phyloP scores from a whole-genome alignment of 2,113 vertebrate genomes.

The Hyla sarda region DNA sequence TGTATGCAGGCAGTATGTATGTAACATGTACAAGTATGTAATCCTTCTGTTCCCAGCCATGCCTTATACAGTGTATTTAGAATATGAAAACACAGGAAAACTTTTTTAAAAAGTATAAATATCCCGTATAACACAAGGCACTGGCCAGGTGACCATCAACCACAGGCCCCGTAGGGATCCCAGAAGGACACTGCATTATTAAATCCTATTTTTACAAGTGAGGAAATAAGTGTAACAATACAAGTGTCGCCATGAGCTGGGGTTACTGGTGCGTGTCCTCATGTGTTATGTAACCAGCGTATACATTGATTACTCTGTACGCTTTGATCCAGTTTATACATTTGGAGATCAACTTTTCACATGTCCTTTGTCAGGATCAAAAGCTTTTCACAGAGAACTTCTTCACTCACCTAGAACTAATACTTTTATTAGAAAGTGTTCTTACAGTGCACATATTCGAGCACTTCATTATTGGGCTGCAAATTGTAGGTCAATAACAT shows the following conservation, averaged over 20 bases:
- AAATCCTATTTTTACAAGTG: neutral
- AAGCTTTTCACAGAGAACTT: conserved; percentile 15
- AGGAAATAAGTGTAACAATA: conserved; percentile 4
- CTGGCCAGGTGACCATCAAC: too few species aligned
- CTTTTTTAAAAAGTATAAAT: too few species aligned
- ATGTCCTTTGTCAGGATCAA: conserved; percentile 11
- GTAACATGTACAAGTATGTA: too few species aligned
- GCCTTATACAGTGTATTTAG: too few species aligned
- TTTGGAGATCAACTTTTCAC: conserved; percentile 20
- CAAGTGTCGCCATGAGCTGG: too few species aligned
- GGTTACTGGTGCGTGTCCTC: conserved; percentile 15
- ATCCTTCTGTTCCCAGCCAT: too few species aligned
- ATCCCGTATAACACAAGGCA: too few species aligned
- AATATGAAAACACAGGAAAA: too few species aligned
- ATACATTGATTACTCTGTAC: conserved; percentile 5
- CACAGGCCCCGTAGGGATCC: too few species aligned
- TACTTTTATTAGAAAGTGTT: conserved; percentile 2
- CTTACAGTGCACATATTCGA: neutral
- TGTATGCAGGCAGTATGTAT: too few species aligned
- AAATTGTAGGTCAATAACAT: neutral
- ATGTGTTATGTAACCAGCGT: conserved; percentile 5
- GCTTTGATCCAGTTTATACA: conserved; percentile 28
- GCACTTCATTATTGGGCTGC: neutral
- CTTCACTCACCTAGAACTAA: conserved; percentile 36
- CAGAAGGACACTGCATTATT: neutral